These are phyloP conservation scores for Idaea aversata DNA, from an alignment of 2,888 invertebrate species.

Conservation along the genomic window DNA sequence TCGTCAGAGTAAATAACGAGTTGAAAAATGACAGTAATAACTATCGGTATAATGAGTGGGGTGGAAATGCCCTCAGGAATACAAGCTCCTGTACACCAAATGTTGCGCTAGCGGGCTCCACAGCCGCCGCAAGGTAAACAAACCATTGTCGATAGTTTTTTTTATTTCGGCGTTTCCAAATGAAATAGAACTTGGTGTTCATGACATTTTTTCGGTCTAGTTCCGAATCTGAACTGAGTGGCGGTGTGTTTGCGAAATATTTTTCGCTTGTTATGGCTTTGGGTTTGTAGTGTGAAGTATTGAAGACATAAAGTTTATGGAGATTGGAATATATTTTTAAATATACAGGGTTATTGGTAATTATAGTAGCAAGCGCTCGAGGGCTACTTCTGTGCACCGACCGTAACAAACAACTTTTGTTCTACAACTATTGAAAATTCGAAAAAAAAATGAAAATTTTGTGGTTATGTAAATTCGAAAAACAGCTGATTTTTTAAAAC, in stretches of 20 bases:
- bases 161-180: slow-evolving; percentile 32
- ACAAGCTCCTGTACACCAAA: slow-evolving; percentile 66
- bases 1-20: slow-evolving; percentile 79
- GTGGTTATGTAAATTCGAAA: no score
- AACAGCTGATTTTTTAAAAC: no score
- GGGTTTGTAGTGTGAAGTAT: neutral
- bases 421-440: no score
- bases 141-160: slow-evolving; percentile 41
- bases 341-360: no score
- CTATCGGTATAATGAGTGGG: slow-evolving; percentile 78
- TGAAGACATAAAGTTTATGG: neutral
- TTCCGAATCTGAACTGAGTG: slow-evolving; percentile 9
- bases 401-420: no score
- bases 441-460: no score
- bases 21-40: slow-evolving; percentile 81
- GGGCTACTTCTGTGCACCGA: no score
- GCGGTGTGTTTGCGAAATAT: slow-evolving; percentile 5
- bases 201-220: slow-evolving; percentile 21
- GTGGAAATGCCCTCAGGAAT: slow-evolving; percentile 75
- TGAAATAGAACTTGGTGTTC: slow-evolving; percentile 28
- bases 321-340: neutral
- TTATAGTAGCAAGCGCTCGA: no score
- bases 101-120: slow-evolving; percentile 51
- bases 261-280: neutral
- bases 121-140: slow-evolving; percentile 57